Evolutionary conservation across 2,888 invertebrate genomes (phyloP).

Genomic region (Oxystoma pomonae): DNA sequence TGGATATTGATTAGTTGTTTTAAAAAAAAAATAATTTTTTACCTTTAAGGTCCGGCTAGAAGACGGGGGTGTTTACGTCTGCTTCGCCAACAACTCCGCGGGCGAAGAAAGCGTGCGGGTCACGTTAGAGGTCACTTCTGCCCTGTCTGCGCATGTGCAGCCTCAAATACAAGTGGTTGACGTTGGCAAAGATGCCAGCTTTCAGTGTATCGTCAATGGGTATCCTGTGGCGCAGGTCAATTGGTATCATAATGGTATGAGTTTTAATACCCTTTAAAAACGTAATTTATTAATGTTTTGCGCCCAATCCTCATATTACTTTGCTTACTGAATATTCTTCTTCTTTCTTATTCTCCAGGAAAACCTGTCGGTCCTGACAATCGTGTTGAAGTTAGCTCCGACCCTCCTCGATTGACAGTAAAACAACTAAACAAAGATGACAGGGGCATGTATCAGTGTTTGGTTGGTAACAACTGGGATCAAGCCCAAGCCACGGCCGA

Average conservation of each 20-base stretch:
- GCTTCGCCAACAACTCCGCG: conserved; percentile 86
- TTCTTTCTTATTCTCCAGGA: too few relatives aligned
- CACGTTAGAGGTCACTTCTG: conserved; percentile 73
- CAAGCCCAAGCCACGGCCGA: conserved; percentile 81
- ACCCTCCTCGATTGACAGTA: conserved; percentile 49
- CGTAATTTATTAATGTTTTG: too few relatives aligned
- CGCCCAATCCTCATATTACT: too few relatives aligned
- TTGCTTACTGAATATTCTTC: too few relatives aligned
- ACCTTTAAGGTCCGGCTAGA: conserved; percentile 61
- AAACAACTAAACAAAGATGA: conserved; percentile 73
- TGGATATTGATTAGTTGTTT: too few relatives aligned
- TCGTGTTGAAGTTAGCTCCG: conserved; percentile 42
- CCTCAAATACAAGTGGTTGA: conserved; percentile 76
- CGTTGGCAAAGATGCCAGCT: conserved; percentile 76
- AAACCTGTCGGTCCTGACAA: conserved; percentile 47
- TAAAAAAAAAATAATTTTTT: too few relatives aligned
- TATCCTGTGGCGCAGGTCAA: conserved; percentile 75
- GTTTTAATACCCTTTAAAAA: not conserved
- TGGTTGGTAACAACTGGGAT: conserved; percentile 79
- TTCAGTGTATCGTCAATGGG: conserved; percentile 84
- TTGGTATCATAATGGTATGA: conserved; percentile 72
- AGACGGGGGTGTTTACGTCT: conserved; percentile 84
- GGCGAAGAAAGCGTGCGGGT: conserved; percentile 78
- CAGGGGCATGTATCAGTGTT: conserved; percentile 89
- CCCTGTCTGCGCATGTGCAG: conserved; percentile 75